Conservation (phyloP, 92 coral and sea anemone species). For the Porites cylindrica region DNA sequence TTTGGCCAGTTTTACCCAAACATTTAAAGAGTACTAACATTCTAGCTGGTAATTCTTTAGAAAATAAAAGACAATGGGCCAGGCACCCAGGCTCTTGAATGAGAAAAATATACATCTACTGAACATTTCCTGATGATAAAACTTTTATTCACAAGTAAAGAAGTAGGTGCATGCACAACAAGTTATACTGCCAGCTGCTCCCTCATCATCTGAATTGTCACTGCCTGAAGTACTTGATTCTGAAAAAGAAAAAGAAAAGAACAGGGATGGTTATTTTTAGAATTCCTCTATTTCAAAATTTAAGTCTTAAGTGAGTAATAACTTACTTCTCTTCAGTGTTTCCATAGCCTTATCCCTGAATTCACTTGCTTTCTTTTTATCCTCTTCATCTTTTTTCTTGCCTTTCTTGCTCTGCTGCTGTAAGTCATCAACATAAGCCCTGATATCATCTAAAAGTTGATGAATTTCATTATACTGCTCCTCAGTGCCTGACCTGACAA, state of each 20-base stretch:
- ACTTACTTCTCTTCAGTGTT: conserved; percentile 70
- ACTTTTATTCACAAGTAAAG: conserved; percentile 30
- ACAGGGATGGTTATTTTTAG: conserved; percentile 27
- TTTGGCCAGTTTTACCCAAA: conserved; percentile 27
- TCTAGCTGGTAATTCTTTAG: neutral
- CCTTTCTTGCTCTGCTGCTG: conserved; percentile 53
- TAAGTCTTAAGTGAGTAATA: conserved; percentile 32
- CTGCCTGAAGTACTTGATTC: conserved; percentile 45
- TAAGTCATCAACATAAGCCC: conserved; percentile 57
- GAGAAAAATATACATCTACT: conserved; percentile 19
- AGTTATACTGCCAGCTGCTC: conserved; percentile 35
- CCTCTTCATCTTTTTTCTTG: conserved; percentile 54
- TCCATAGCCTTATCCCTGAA: conserved; percentile 72
- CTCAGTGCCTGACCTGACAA: conserved; percentile 75
- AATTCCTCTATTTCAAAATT: conserved; percentile 12
- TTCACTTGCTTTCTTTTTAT: conserved; percentile 50
- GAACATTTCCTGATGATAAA: conserved; percentile 46
- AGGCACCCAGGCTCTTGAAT: conserved; percentile 21
- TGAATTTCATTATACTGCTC: conserved; percentile 75
- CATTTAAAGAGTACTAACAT: neutral
- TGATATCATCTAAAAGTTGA: conserved; percentile 71
- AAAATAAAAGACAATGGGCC: conserved; percentile 47
- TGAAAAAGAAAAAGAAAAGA: conserved; percentile 36
- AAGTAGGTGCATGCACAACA: conserved; percentile 35
- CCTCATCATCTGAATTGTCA: conserved; percentile 17